Evolutionary conservation across 2,888 invertebrate genomes (phyloP), one percentile per base, ranked within the genome.

Genomic region (Didymodactylos carnosus): DNA sequence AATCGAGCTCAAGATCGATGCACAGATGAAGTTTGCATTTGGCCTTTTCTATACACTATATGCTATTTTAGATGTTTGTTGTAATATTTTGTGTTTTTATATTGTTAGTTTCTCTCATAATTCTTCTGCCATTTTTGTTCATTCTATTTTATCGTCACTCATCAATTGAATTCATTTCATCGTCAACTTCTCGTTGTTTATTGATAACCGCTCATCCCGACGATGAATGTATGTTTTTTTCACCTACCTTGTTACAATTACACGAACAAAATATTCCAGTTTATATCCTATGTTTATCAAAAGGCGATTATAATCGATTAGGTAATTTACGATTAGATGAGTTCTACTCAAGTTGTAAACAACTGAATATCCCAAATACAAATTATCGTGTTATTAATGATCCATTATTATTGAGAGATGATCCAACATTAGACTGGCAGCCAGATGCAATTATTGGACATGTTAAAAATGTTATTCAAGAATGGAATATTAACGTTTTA

Each of bases 401-500:
- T 46, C 35, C n/a, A 11, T 69, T 40, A 11, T 8, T n/a, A 35
- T 39, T 74, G 11, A 71, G 23, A 70, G 70, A 70, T 70, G 3
- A 3, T 62, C 35, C 19, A 35, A 35, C 8, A 0, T 4, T 62
- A 6, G 16, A 7, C 5, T 62, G 62, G 62, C 35, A 29, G 8
- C 35, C 62, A 2, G 62, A 62, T 62, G 35, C 62, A 62, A 62
- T 62, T 19, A 35, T 62, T 35, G 62, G 62, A 35, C 62, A 62
- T n/a, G 71, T 75, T 39, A 39, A 51, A 19, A 19, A 40, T 7
- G 49, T 35, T 25, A n/a, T 71, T 13, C 1, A 25, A 8, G 16
- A 41, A 51, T 53, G 69, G 51, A 72, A 53, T 4, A 70, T 75
- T 27, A 27, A 72, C 23, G 29, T 35, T 80, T 79, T 95, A 72